These are phyloP conservation scores for Apocheima hispidaria DNA, from an alignment of 2,888 invertebrate species.

Conservation along the genomic window DNA sequence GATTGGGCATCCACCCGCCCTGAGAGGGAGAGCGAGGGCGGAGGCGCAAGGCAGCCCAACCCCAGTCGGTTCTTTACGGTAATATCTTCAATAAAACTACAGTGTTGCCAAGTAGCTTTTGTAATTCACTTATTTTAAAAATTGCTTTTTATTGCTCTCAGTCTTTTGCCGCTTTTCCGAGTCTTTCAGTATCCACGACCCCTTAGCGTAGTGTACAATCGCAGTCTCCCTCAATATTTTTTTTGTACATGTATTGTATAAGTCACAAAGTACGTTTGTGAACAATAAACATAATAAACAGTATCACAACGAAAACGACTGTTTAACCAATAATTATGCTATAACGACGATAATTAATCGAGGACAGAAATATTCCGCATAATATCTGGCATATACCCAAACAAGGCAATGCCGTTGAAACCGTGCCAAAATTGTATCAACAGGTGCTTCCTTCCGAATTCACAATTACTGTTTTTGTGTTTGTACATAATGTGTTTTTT, in stretches of 20 bases:
- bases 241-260: neutral
- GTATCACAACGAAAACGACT: neutral
- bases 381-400: slow-evolving; percentile 25
- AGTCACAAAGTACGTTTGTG: neutral
- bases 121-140: slow-evolving; percentile 18
- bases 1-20: slow-evolving; percentile 50
- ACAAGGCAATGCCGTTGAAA: slow-evolving; percentile 33
- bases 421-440: slow-evolving; percentile 44
- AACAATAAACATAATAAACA: neutral
- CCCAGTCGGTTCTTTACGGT: slow-evolving; percentile 47
- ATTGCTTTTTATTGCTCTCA: neutral
- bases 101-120: slow-evolving; percentile 47
- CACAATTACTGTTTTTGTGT: neutral
- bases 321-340: neutral
- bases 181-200: neutral
- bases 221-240: neutral
- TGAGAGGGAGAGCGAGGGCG: slow-evolving; percentile 46
- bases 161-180: neutral
- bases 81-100: slow-evolving; percentile 51
- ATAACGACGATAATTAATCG: neutral
- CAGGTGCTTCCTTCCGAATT: slow-evolving; percentile 32
- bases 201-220: neutral
- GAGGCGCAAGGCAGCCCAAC: slow-evolving; percentile 54
- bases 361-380: slow-evolving; percentile 7
- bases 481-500: neutral